Percentiles rank a stretch among this genome's conserved stretches.
Conservation (phyloP, 2,113 vertebrate genomes). For the Miniopterus natalensis region DNA sequence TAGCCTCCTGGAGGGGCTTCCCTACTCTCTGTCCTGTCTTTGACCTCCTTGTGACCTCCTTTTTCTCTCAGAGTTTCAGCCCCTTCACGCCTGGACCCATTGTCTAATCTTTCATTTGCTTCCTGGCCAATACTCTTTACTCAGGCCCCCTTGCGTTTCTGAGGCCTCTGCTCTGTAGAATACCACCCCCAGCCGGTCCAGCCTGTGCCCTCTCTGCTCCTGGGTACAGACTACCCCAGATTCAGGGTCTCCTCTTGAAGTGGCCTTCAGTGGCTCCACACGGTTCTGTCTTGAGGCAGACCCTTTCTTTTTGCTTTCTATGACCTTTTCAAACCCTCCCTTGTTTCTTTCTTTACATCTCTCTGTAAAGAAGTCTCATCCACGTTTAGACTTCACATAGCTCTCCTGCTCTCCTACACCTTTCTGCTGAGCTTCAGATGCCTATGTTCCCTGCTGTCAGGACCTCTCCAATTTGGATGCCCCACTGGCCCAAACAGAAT, state of each 20-base stretch:
- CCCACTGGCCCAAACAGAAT: neutral
- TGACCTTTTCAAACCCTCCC: neutral
- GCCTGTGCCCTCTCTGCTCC: neutral
- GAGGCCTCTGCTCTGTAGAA: neutral
- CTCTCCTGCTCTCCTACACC: neutral
- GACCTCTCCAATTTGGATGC: neutral
- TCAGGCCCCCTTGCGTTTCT: neutral
- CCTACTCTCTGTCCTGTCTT: neutral
- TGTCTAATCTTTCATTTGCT: neutral
- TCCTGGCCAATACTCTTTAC: neutral
- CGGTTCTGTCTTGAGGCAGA: neutral
- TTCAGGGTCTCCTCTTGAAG: neutral
- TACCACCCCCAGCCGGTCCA: neutral
- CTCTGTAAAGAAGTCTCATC: neutral
- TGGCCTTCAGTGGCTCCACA: neutral
- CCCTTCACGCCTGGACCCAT: neutral
- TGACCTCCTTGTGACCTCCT: neutral
- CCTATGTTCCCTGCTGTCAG: neutral
- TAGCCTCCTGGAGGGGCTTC: neutral
- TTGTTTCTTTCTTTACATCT: neutral
- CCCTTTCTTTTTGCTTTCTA: neutral
- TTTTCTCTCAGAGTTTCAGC: conserved; percentile 24
- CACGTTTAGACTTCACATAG: neutral
- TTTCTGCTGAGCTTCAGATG: neutral
- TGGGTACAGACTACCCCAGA: neutral